These are phyloP conservation scores for Pagetopsis macropterus DNA, from an alignment of 2,797 vertebrate genomes.

Conservation along the genomic window DNA sequence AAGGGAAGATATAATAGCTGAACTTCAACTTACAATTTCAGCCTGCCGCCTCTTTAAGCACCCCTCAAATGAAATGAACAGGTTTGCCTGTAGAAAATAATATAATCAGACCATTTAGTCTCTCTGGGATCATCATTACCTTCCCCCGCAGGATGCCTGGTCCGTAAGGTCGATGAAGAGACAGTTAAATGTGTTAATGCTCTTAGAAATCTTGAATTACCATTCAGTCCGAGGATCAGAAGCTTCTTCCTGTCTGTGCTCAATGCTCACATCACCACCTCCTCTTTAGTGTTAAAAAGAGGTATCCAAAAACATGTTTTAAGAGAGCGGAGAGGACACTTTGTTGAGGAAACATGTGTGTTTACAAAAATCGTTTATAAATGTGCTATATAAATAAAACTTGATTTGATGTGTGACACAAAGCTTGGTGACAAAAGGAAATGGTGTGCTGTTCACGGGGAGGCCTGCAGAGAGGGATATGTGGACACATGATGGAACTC, in stretches of 20 bases:
- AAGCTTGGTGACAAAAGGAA: constrained; percentile 52
- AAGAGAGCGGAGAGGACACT: constrained; percentile 36
- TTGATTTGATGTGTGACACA: constrained; percentile 45
- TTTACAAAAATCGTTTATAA: too few relatives aligned
- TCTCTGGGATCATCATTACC: constrained; percentile 35
- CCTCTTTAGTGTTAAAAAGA: constrained; percentile 26
- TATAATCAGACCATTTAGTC: constrained; percentile 44
- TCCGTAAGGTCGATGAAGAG: constrained; percentile 27
- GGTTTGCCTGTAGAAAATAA: constrained; percentile 30
- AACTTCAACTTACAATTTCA: constrained; percentile 33
- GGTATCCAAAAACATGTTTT: constrained; percentile 16
- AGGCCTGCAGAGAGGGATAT: constrained; percentile 51
- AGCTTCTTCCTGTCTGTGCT: constrained; percentile 6
- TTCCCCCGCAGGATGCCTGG: constrained; percentile 13
- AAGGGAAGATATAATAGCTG: constrained; percentile 18
- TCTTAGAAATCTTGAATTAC: constrained; percentile 37
- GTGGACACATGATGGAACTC: constrained; percentile 60
- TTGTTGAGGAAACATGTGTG: constrained; percentile 60
- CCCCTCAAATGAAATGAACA: constrained; percentile 28
- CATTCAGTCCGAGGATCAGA: constrained; percentile 21
- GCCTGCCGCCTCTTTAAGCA: constrained; percentile 30
- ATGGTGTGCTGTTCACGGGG: constrained; percentile 37
- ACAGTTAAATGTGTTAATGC: constrained; percentile 50
- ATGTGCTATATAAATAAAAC: too few relatives aligned
- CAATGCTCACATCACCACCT: constrained; percentile 15